Evolutionary conservation across 2,113 vertebrate genomes (phyloP).

Genomic region (Mus musculus): GRCm39 chr13:114508001-114508500

Average conservation of each 20-base stretch:
- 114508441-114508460: neutral
- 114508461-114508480: constrained; percentile 41
- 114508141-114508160: neutral
- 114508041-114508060: constrained; percentile 1
- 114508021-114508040: neutral
- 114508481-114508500: constrained; percentile 38
- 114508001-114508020: constrained; percentile 17
- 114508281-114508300: constrained; percentile 12
- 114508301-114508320: neutral
- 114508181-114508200: constrained; percentile 5
- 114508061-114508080: neutral
- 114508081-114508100: neutral
- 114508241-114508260: neutral
- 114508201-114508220: constrained; percentile 36
- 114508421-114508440: constrained; percentile 5
- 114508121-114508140: neutral
- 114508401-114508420: constrained; percentile 26
- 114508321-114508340: constrained; percentile 1
- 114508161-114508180: neutral
- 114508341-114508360: neutral
- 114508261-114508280: constrained; percentile 33
- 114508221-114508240: neutral
- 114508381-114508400: neutral
- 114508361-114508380: neutral
- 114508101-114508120: neutral